A percentile compares a stretch with the other conserved stretches of the same genome.
These are phyloP conservation scores for Tyria jacobaeae DNA, from an alignment of 2,888 invertebrate genomes.

Conservation along the genomic window DNA sequence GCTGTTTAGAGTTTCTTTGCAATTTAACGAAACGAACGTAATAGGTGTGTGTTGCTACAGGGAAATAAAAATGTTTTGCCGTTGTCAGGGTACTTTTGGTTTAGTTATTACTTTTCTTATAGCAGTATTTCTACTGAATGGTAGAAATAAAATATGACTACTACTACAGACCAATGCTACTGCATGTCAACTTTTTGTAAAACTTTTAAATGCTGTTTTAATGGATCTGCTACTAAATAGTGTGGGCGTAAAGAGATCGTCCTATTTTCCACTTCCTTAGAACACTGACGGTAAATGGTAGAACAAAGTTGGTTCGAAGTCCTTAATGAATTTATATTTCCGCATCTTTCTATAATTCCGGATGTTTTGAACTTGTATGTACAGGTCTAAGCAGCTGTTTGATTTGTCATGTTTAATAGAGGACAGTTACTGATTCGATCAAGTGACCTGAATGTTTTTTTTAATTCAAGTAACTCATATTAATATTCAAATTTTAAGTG, in stretches of 20 bases:
- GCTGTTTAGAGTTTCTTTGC: not conserved
- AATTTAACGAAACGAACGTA: not conserved
- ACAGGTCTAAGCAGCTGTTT: not conserved
- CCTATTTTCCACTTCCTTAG: too few species aligned
- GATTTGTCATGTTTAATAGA: not conserved
- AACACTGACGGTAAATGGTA: too few species aligned
- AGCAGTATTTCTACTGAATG: not conserved
- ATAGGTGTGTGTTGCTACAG: not conserved
- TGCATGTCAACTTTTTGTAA: too few species aligned
- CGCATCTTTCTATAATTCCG: not conserved
- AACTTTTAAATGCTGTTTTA: too few species aligned
- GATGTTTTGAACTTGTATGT: not conserved
- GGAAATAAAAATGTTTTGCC: not conserved
- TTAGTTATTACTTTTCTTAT: not conserved
- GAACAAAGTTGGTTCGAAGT: not conserved
- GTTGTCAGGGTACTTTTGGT: not conserved
- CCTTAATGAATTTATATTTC: too few species aligned
- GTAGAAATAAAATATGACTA: not conserved
- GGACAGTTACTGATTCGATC: not conserved
- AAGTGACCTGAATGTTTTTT: slow-evolving; percentile 23
- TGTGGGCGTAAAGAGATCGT: too few species aligned
- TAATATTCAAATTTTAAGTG: slow-evolving; percentile 18
- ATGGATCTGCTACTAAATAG: too few species aligned
- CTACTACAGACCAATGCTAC: too few species aligned
- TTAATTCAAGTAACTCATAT: slow-evolving; percentile 24